Evolutionary conservation across 2,888 invertebrate species (phyloP).

Genomic region (Callinectes sapidus): DNA sequence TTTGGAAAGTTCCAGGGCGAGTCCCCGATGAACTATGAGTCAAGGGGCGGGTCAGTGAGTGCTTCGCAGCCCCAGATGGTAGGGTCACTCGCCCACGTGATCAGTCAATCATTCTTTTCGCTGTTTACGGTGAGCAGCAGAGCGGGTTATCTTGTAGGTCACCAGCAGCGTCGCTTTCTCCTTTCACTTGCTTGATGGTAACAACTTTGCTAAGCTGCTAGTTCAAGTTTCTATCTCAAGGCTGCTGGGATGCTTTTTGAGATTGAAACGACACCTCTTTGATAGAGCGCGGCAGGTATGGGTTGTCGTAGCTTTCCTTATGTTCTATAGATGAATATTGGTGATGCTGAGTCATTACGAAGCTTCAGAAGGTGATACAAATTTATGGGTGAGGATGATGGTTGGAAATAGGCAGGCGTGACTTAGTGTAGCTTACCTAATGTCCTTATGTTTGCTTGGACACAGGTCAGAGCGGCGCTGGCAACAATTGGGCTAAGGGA

Average conservation of each 20-base stretch:
- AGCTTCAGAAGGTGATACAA: too few species aligned
- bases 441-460: background rate
- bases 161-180: background rate
- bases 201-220: background rate
- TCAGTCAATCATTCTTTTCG: background rate
- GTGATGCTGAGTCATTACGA: too few species aligned
- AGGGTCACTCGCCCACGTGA: background rate
- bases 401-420: too few species aligned
- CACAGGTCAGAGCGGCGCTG: conserved; percentile 75
- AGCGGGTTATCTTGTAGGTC: background rate
- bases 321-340: too few species aligned
- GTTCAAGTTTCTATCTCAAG: background rate
- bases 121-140: conserved; percentile 21
- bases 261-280: background rate
- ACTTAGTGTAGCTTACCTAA: too few species aligned
- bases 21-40: background rate
- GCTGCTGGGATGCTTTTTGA: background rate
- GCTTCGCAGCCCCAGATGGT: background rate
- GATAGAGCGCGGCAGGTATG: too few species aligned
- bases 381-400: too few species aligned
- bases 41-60: background rate
- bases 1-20: background rate
- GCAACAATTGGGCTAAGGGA: conserved; percentile 80
- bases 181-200: background rate
- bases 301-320: too few species aligned